A percentile compares a stretch with the other conserved stretches of the same genome.
Conservation (phyloP, 2,888 invertebrate genomes). For the Eulithis prunata region DNA sequence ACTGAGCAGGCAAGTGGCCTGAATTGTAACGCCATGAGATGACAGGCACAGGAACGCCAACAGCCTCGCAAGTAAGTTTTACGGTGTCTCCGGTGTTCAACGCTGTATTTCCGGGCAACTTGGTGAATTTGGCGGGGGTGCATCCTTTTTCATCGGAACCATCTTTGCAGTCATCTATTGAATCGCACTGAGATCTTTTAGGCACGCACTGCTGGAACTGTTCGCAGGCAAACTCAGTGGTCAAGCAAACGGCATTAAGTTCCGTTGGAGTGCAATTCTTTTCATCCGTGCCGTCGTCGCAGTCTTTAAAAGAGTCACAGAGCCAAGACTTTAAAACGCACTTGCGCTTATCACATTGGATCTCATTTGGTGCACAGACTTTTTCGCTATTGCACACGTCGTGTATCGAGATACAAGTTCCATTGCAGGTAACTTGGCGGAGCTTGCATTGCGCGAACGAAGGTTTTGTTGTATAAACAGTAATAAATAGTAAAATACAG, state of each 20-base stretch:
- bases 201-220: background rate
- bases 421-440: constrained; percentile 5
- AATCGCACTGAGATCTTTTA: constrained; percentile 7
- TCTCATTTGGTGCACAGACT: constrained; percentile 10
- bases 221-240: constrained; percentile 1
- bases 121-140: background rate
- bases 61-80: constrained; percentile 3
- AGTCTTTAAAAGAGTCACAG: constrained; percentile 3
- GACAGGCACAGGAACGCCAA: constrained; percentile 5
- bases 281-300: constrained; percentile 4
- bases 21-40: constrained; percentile 12
- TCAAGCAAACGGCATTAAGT: constrained; percentile 1
- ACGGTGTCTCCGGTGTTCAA: background rate
- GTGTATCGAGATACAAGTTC: constrained; percentile 6
- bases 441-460: constrained; percentile 6
- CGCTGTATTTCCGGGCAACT: background rate
- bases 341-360: constrained; percentile 4
- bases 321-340: constrained; percentile 1
- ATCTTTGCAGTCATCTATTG: background rate
- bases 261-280: constrained; percentile 1
- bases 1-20: constrained; percentile 3
- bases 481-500: constrained; percentile 3
- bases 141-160: constrained; percentile 8
- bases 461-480: background rate
- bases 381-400: constrained; percentile 6